phyloP scores from a whole-genome alignment of 2,797 vertebrate genomes.

The Epinephelus malabaricus region DNA sequence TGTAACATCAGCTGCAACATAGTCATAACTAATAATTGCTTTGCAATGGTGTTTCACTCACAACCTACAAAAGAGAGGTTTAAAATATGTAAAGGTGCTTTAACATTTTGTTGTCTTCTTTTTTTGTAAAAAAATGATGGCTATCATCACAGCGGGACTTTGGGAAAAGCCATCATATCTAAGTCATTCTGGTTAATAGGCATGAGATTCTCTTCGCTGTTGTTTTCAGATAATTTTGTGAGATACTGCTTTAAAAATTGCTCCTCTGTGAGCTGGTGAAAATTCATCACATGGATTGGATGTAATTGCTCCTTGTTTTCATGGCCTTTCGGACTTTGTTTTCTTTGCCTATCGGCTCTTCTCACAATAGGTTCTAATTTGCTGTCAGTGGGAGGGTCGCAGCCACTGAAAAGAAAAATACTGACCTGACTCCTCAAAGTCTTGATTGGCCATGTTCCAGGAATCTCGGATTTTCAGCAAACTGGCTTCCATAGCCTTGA shows the following conservation, averaged over 20 bases:
- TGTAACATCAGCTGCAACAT: not conserved
- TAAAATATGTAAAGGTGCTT: not conserved
- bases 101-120: not conserved
- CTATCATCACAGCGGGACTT: not conserved
- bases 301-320: slow-evolving; percentile 32
- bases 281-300: slow-evolving; percentile 34
- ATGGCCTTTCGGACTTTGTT: slow-evolving; percentile 18
- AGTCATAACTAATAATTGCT: not conserved
- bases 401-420: slow-evolving; percentile 22
- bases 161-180: not conserved
- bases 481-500: slow-evolving; percentile 94
- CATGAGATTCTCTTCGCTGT: not conserved
- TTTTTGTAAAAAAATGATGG: not conserved
- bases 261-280: slow-evolving; percentile 16
- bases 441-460: slow-evolving; percentile 91
- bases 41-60: not conserved
- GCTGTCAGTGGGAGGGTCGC: slow-evolving; percentile 27
- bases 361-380: slow-evolving; percentile 44
- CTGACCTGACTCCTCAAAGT: slow-evolving; percentile 96
- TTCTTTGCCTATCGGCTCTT: slow-evolving; percentile 22
- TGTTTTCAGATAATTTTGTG: slow-evolving; percentile 18
- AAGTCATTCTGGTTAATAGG: not conserved
- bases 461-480: slow-evolving; percentile 92
- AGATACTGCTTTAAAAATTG: slow-evolving; percentile 15
- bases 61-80: not conserved